A percentile compares a stretch with the other conserved stretches of the same genome.
Evolutionary conservation across 2,113 vertebrate genomes (phyloP).

Genomic region (Protobothrops flavoviridis): DNA sequence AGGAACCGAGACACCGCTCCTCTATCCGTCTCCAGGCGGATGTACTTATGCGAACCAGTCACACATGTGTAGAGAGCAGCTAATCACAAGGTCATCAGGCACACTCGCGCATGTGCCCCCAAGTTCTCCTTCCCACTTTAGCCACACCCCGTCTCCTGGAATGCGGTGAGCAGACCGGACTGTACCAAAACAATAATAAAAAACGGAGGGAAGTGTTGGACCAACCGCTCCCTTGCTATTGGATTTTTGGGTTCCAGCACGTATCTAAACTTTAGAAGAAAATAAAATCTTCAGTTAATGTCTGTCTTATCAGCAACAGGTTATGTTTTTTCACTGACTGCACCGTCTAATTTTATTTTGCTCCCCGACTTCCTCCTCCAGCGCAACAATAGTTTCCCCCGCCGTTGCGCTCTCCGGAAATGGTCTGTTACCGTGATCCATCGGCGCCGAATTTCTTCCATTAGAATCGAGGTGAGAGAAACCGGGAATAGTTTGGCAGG

Average conservation of each 20-base stretch:
- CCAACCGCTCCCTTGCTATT: rapidly evolving
- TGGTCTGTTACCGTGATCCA: constrained; percentile 1
- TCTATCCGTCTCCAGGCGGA: too few relatives aligned
- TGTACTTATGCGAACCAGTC: too few relatives aligned
- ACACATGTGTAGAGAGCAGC: too few relatives aligned
- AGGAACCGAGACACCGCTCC: too few relatives aligned
- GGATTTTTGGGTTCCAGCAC: background rate
- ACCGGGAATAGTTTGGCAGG: background rate
- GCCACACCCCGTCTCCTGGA: constrained; percentile 15
- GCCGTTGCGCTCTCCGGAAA: constrained; percentile 34
- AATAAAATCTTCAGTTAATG: background rate
- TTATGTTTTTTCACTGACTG: background rate
- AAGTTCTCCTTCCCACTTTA: background rate
- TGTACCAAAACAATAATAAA: background rate
- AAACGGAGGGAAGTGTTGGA: rapidly evolving
- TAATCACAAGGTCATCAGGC: constrained; percentile 44
- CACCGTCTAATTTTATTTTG: background rate
- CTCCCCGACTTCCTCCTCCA: background rate
- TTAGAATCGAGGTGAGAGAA: background rate
- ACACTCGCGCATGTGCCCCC: background rate
- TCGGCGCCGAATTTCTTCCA: background rate
- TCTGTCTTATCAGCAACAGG: background rate
- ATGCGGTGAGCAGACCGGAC: constrained; percentile 39
- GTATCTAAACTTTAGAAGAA: rapidly evolving
- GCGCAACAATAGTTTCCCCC: constrained; percentile 1